A percentile compares a stretch with the other conserved stretches of the same genome.
Evolutionary conservation across 2,797 vertebrate genomes (phyloP).

Genomic region (Smutsia gigantea): DNA sequence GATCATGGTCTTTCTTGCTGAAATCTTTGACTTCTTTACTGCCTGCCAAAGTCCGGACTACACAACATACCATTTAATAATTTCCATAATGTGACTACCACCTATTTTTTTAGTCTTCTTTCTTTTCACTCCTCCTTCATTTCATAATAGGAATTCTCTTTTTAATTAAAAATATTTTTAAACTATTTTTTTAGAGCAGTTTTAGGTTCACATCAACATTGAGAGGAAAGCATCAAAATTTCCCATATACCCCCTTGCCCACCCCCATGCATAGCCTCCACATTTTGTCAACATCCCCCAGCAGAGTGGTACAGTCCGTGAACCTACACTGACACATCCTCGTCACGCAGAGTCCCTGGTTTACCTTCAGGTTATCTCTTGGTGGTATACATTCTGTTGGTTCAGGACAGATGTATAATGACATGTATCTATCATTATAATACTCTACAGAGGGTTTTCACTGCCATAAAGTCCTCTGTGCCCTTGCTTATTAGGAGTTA

Average conservation of each 20-base stretch:
- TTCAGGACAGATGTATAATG: not conserved
- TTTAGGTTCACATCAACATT: not conserved
- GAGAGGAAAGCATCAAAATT: not conserved
- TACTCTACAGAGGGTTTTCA: not conserved
- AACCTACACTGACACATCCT: not conserved
- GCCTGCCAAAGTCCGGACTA: not conserved
- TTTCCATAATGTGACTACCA: not conserved
- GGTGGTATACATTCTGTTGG: not conserved
- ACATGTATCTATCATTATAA: not conserved
- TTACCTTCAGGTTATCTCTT: not conserved
- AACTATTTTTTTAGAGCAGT: not conserved
- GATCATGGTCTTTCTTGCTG: not conserved
- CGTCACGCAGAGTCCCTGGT: not conserved
- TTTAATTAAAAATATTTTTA: not conserved
- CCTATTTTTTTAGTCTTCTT: not conserved
- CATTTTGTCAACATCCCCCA: not conserved
- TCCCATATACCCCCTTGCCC: not conserved
- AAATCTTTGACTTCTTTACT: not conserved
- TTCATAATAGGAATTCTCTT: not conserved
- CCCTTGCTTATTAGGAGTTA: not conserved
- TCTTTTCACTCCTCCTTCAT: not conserved
- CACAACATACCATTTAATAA: not conserved
- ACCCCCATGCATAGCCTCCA: not conserved
- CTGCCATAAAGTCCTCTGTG: not conserved
- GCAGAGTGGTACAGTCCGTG: not conserved